These are phyloP conservation scores for Macropodus opercularis DNA, from an alignment of 2,797 vertebrate species.

Conservation along the genomic window DNA sequence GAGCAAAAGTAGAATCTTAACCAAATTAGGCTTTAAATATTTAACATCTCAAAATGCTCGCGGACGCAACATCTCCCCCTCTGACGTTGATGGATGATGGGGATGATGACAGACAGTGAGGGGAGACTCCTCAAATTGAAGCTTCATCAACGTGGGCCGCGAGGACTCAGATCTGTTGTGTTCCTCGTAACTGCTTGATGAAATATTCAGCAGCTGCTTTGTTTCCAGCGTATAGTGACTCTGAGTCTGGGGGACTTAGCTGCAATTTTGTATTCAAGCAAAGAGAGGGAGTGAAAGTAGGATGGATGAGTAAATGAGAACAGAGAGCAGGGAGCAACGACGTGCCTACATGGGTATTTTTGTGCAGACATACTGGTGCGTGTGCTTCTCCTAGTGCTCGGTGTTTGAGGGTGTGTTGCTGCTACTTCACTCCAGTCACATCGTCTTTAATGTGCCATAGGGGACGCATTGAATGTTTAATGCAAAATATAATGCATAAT, in stretches of 20 bases:
- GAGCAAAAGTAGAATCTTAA: slow-evolving; percentile 39
- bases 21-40: slow-evolving; percentile 54
- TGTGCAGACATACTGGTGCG: slow-evolving; percentile 11
- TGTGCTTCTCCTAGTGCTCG: slow-evolving; percentile 4
- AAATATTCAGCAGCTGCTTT: slow-evolving; percentile 67
- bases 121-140: slow-evolving; percentile 20
- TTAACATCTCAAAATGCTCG: slow-evolving; percentile 32
- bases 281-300: slow-evolving; percentile 14
- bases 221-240: slow-evolving; percentile 46
- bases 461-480: slow-evolving; percentile 47
- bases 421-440: slow-evolving; percentile 43
- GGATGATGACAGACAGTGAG: slow-evolving; percentile 29
- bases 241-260: slow-evolving; percentile 14
- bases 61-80: slow-evolving; percentile 47
- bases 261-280: slow-evolving; percentile 49
- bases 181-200: slow-evolving; percentile 56
- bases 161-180: slow-evolving; percentile 29
- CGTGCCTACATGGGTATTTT: slow-evolving; percentile 4
- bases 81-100: slow-evolving; percentile 46
- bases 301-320: slow-evolving; percentile 19
- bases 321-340: slow-evolving; percentile 7
- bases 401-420: slow-evolving; percentile 8
- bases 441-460: slow-evolving; percentile 52
- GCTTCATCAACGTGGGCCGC: slow-evolving; percentile 15
- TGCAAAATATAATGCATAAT: slow-evolving; percentile 58